A percentile compares a stretch with the other conserved stretches of the same genome.
phyloP scores from a whole-genome alignment of 2,888 invertebrate genomes.

The Allacma fusca region DNA sequence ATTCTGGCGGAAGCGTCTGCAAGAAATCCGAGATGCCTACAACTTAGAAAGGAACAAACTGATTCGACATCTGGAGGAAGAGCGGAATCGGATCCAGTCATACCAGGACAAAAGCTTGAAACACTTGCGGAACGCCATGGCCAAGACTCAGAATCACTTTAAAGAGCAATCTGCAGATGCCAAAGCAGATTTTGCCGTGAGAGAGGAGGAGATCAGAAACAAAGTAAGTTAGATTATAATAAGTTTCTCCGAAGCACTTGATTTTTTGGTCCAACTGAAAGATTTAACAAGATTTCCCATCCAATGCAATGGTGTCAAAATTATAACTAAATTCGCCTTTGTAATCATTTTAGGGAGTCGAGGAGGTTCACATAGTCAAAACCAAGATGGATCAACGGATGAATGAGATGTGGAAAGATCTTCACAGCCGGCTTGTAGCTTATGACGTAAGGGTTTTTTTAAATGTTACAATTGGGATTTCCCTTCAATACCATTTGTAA shows the following conservation, averaged over 20 bases:
- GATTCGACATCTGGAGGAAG: slow-evolving; percentile 49
- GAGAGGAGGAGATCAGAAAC: slow-evolving; percentile 58
- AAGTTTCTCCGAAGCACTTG: too few species aligned
- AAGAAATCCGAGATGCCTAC: slow-evolving; percentile 53
- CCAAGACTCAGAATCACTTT: slow-evolving; percentile 49
- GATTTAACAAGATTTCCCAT: too few species aligned
- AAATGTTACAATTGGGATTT: background rate
- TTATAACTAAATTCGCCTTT: too few species aligned
- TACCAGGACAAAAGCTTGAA: slow-evolving; percentile 56
- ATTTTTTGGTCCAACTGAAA: too few species aligned
- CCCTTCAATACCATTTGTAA: background rate
- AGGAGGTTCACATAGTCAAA: slow-evolving; percentile 55
- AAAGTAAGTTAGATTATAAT: slow-evolving; percentile 44
- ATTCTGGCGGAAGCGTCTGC: slow-evolving; percentile 55
- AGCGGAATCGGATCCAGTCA: slow-evolving; percentile 52
- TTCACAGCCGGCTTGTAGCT: slow-evolving; percentile 48
- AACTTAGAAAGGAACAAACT: slow-evolving; percentile 48
- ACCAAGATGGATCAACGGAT: slow-evolving; percentile 49
- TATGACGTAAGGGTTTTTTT: slow-evolving; percentile 51
- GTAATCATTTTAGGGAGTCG: slow-evolving; percentile 47
- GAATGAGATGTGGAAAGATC: slow-evolving; percentile 49
- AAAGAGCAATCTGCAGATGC: slow-evolving; percentile 53
- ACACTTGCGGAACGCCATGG: slow-evolving; percentile 50
- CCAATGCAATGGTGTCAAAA: too few species aligned
- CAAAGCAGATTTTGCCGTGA: slow-evolving; percentile 51